Percentiles rank a stretch among this genome's conserved stretches.
These are phyloP conservation scores for Andrena praecox DNA, from an alignment of 2,888 invertebrate genomes.

Conservation along the genomic window DNA sequence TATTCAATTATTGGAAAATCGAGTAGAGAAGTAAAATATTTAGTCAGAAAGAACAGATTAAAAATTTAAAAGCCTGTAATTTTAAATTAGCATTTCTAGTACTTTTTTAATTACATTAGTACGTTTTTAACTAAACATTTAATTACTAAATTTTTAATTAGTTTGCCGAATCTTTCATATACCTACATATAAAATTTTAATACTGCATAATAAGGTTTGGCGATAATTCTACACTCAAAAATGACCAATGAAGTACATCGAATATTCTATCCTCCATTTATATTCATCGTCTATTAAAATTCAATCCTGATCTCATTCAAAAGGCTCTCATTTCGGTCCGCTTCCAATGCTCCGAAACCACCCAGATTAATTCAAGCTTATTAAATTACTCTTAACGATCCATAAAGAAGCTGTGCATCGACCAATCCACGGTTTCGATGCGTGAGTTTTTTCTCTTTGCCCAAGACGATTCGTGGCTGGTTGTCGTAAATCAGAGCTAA, in stretches of 20 bases:
- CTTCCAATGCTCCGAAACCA: not conserved
- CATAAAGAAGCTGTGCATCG: conserved; percentile 4
- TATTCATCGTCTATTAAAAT: not conserved
- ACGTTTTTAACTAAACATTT: no score
- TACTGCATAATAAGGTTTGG: no score
- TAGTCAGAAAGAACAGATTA: no score
- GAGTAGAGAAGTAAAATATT: no score
- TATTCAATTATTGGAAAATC: no score
- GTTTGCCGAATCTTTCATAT: no score
- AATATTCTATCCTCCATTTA: not conserved
- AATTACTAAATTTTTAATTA: no score
- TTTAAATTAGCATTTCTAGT: no score
- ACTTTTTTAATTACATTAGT: no score
- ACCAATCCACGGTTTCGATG: conserved; percentile 4
- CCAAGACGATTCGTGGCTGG: conserved; percentile 28
- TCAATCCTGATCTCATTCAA: not conserved
- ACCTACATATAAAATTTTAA: no score
- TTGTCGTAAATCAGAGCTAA: conserved; percentile 51
- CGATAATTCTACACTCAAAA: not conserved
- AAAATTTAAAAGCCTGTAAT: no score
- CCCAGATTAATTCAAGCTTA: conserved; percentile 8
- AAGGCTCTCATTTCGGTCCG: not conserved
- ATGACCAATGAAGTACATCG: not conserved
- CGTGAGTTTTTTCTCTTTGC: conserved; percentile 10
- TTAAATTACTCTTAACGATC: conserved; percentile 19